Conservation (phyloP, 1,140 invertebrate species). For the Arctopsyche grandis region DNA sequence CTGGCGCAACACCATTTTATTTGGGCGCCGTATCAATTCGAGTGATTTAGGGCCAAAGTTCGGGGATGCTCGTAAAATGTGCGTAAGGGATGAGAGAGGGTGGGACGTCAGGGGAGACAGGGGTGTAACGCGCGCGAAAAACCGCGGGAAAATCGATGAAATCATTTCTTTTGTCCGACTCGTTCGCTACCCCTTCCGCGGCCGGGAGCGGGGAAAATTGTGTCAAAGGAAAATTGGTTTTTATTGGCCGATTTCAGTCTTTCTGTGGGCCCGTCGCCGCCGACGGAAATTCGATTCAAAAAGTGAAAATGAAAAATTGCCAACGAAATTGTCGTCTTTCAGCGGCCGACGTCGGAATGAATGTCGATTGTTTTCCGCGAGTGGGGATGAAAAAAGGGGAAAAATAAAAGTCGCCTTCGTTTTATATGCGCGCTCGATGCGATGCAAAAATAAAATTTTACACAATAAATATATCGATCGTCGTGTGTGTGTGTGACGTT, state of each 20-base stretch:
- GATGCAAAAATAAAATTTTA: too few relatives aligned
- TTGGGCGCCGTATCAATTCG: constrained; percentile 38
- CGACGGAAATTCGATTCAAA: constrained; percentile 6
- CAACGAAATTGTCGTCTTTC: constrained; percentile 18
- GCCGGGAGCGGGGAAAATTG: constrained; percentile 20
- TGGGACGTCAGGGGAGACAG: neutral
- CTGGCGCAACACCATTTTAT: constrained; percentile 27
- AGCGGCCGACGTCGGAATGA: neutral
- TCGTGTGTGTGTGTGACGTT: too few relatives aligned
- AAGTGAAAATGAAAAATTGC: constrained; percentile 25
- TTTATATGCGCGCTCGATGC: too few relatives aligned
- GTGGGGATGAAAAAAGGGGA: neutral
- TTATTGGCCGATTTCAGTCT: constrained; percentile 15
- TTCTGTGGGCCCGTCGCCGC: neutral
- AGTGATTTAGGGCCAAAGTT: constrained; percentile 35
- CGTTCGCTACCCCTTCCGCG: neutral
- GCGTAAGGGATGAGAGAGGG: neutral
- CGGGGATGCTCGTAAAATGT: constrained; percentile 4
- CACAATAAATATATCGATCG: too few relatives aligned
- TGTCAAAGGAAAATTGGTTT: constrained; percentile 31
- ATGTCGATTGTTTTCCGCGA: constrained; percentile 3
- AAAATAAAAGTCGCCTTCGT: neutral
- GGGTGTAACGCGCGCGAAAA: constrained; percentile 4
- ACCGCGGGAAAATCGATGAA: constrained; percentile 29
- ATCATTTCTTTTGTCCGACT: constrained; percentile 16